phyloP scores from a whole-genome alignment of 2,888 invertebrate species.

The Neocrepidodera transversa region DNA sequence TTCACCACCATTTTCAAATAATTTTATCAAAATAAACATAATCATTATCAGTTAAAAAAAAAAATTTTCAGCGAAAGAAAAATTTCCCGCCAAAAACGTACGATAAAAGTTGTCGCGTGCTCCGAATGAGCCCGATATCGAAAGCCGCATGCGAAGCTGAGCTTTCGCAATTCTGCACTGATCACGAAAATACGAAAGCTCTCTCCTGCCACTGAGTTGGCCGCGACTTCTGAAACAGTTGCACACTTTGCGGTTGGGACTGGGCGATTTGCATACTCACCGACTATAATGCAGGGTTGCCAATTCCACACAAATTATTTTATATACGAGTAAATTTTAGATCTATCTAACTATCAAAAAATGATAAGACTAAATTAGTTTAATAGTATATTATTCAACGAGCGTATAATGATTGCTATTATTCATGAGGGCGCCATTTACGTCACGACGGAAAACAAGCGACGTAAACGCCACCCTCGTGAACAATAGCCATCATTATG shows the following conservation, averaged over 20 bases:
- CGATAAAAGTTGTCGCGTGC: conserved; percentile 33
- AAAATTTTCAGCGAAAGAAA: no score
- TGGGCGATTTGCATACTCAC: conserved; percentile 46
- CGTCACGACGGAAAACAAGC: no score
- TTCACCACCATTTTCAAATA: not conserved
- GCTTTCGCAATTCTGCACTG: conserved; percentile 40
- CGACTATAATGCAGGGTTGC: conserved; percentile 22
- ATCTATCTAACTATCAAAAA: no score
- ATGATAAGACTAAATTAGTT: no score
- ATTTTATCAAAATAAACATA: conserved; percentile 8
- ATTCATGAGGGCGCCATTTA: no score
- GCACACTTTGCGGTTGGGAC: conserved; percentile 48
- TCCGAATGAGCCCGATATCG: conserved; percentile 7
- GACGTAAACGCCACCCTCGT: no score
- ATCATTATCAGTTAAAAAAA: not conserved
- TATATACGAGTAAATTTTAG: no score
- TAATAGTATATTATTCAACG: no score
- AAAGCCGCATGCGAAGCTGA: conserved; percentile 31
- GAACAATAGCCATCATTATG: no score
- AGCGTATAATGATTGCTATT: no score
- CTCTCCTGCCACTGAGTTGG: conserved; percentile 36
- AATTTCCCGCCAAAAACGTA: conserved; percentile 38
- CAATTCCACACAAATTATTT: not conserved
- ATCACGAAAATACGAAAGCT: conserved; percentile 33
- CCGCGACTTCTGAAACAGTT: conserved; percentile 46